Conservation (phyloP, 2,888 invertebrate genomes). For the Capitulum mitella region DNA sequence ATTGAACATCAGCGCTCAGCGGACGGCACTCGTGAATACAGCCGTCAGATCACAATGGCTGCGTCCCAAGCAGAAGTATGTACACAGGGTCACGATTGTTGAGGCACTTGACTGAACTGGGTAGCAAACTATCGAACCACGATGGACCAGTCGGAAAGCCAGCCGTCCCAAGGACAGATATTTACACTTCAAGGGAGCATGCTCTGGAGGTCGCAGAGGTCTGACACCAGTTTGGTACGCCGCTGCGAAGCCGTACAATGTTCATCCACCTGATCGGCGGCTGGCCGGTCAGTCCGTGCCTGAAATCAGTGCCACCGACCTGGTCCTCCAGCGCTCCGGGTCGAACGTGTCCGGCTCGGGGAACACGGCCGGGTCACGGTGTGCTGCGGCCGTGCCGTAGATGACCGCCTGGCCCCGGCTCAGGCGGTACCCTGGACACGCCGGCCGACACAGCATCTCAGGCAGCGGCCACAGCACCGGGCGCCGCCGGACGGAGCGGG, state of each 20-base stretch:
- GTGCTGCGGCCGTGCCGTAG: background rate
- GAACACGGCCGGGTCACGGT: conserved; percentile 27
- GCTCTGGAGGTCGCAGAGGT: background rate
- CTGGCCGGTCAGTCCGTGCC: background rate
- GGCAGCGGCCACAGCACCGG: too few species aligned
- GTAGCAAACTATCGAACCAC: too few species aligned
- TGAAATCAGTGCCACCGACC: background rate
- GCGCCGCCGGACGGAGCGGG: too few species aligned
- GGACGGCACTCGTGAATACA: background rate
- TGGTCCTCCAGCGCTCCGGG: conserved; percentile 25
- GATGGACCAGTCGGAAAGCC: too few species aligned
- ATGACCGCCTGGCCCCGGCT: conserved; percentile 25
- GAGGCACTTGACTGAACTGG: too few species aligned
- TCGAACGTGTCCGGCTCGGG: conserved; percentile 22
- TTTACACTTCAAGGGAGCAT: too few species aligned
- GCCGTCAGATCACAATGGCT: too few species aligned
- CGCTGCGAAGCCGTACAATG: background rate
- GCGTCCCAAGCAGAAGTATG: background rate
- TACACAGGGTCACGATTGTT: too few species aligned
- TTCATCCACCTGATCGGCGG: background rate
- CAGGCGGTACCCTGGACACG: background rate
- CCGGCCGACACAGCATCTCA: background rate
- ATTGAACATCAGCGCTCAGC: background rate
- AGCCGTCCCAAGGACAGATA: too few species aligned
- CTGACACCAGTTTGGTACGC: background rate